Base-by-base conservation (phyloP, 2,888 invertebrate genomes). In the Hyposoter didymator region DNA sequence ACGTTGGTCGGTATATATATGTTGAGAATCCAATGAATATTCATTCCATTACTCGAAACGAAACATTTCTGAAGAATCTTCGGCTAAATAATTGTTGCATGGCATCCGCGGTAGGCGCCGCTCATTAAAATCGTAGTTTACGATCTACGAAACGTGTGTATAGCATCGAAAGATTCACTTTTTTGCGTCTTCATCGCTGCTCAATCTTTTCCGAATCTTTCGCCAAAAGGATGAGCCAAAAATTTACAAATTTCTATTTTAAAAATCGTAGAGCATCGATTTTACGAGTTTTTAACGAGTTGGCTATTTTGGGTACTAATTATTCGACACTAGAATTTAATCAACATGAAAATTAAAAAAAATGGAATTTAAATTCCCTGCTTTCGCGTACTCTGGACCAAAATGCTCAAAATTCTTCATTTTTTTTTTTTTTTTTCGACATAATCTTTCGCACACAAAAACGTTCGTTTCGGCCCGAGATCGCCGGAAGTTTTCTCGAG, bases 11-110 rank as follows among this genome's bases (percentile, higher is more conserved):
- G 62, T 22, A 66, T 49, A 14, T 55, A 55, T 62, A 22, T 64
- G 28, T 67, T 49, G 10, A 52, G 45, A n/a, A 66, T 67, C n/a
- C 32, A 59, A 83, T 83, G 78, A 83, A 83, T 83, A 83, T 83
- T 83, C 73, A 83, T 83, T 78, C 59, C 43, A 22, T 62, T 73
- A 17, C 78, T 83, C 73, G 35, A 47, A 72, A 43, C 78, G 78
- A 45, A 39, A 19, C 10, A 32, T 66, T 78, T 83, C 39, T 35
- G 22, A 35, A 73, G 67, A 78, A 28, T 28, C 59, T 43, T 59
- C 22, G 32, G 22, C 17, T 67, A 45, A 78, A 78, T 59, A 67
- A 66, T 73, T 22, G 55, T 52, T 45, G 35, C 39, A 66, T 12
- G 66, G 49, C 39, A 43, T 45, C 66, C 12, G 35, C 12, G 35